phyloP scores from a whole-genome alignment of 2,113 vertebrate genomes.

The Sisor rabdophorus region DNA sequence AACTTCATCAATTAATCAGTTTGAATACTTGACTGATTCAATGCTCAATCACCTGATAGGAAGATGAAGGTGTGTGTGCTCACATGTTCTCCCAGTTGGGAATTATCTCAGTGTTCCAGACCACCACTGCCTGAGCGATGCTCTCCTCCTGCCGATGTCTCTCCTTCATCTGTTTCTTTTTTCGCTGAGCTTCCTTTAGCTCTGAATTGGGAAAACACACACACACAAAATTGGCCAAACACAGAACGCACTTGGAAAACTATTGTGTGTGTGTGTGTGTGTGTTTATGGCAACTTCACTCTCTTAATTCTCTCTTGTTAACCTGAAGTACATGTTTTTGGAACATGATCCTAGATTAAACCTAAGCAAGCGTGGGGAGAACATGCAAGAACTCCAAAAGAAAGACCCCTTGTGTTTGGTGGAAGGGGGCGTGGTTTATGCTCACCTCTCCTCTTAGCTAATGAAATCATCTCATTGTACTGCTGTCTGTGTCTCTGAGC shows the following conservation, averaged over 20 bases:
- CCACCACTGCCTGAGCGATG: constrained; percentile 92
- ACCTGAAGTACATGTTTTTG: too few species aligned
- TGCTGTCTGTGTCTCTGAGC: constrained; percentile 89
- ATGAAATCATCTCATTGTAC: constrained; percentile 95
- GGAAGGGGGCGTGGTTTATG: background rate
- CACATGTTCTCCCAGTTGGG: constrained; percentile 95
- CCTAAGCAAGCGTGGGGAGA: too few species aligned
- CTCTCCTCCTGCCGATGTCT: constrained; percentile 91
- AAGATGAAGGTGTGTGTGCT: constrained; percentile 52
- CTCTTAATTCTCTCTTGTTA: too few species aligned
- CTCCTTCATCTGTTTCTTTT: constrained; percentile 97
- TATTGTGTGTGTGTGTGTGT: too few species aligned
- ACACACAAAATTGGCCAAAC: background rate
- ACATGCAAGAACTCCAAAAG: too few species aligned
- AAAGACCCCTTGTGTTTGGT: too few species aligned
- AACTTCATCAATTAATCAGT: background rate
- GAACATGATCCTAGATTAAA: too few species aligned
- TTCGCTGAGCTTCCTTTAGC: constrained; percentile 95
- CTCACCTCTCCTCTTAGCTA: constrained; percentile 91
- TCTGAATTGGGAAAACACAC: constrained; percentile 65
- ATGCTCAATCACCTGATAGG: too few species aligned
- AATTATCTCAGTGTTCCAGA: constrained; percentile 96
- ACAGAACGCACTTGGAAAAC: background rate
- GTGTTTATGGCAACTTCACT: too few species aligned
- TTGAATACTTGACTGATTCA: background rate